Conservation (phyloP, 2,888 invertebrate genomes). For the Tolmerus cingulatus region DNA sequence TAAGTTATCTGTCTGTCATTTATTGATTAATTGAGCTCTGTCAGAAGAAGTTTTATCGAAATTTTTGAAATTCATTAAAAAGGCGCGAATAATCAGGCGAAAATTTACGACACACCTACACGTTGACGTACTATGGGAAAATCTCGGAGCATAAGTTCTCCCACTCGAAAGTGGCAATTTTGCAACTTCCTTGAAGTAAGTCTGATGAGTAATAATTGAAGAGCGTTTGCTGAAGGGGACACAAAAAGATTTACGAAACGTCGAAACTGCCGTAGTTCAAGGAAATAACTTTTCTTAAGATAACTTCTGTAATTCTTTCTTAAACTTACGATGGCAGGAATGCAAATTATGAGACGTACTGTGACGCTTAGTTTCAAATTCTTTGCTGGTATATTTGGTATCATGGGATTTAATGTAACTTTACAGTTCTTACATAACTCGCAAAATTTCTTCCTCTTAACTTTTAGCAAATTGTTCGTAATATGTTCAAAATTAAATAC, state of each 20-base stretch:
- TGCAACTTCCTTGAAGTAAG: background rate
- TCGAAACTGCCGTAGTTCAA: background rate
- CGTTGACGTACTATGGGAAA: background rate
- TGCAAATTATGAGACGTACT: background rate
- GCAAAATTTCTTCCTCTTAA: too few relatives aligned
- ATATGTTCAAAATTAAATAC: background rate
- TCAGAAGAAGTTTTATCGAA: background rate
- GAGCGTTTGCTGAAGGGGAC: background rate
- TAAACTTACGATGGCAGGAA: background rate
- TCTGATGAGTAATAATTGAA: background rate
- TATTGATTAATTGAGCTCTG: slow-evolving; percentile 4
- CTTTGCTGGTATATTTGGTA: background rate
- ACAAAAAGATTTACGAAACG: background rate
- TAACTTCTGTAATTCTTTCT: background rate
- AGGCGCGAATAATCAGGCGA: background rate
- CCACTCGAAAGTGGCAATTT: background rate
- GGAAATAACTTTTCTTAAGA: background rate
- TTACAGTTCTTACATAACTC: too few relatives aligned
- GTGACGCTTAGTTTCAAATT: background rate
- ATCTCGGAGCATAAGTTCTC: background rate
- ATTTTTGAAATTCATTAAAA: background rate
- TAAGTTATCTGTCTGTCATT: background rate
- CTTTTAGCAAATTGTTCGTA: background rate
- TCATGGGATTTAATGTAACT: background rate
- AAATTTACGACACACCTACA: background rate